phyloP scores from a whole-genome alignment of 23 tunicate genomes.

The Clavelina lepadiformis region DNA sequence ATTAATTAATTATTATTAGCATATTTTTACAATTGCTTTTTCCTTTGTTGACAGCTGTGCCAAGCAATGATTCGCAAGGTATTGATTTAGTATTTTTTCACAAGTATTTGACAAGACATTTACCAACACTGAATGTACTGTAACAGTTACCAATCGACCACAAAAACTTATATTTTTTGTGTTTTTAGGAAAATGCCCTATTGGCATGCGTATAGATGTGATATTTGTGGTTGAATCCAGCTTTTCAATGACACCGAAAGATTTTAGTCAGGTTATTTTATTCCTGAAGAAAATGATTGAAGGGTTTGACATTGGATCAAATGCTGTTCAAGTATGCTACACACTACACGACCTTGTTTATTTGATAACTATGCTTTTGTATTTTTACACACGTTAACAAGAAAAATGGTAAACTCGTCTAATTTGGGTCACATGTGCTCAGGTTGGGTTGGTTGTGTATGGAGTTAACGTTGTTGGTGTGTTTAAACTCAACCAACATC shows the following conservation, averaged over 20 bases:
- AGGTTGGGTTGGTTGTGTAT: too few species aligned
- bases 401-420: not conserved
- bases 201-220: slow-evolving; percentile 27
- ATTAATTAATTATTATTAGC: too few species aligned
- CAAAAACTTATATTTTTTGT: not conserved
- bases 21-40: too few species aligned
- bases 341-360: too few species aligned
- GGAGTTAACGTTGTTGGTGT: not conserved
- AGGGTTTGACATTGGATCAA: slow-evolving; percentile 26
- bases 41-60: too few species aligned
- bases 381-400: not conserved
- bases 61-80: too few species aligned
- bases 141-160: too few species aligned
- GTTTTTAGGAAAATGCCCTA: slow-evolving; percentile 29
- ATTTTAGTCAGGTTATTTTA: slow-evolving; percentile 2
- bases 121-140: too few species aligned
- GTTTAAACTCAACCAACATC: slow-evolving; percentile 5
- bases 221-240: slow-evolving; percentile 37
- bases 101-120: too few species aligned
- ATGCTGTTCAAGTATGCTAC: slow-evolving; percentile 35
- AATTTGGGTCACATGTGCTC: too few species aligned
- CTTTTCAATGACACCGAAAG: slow-evolving; percentile 23
- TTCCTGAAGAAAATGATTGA: slow-evolving; percentile 14
- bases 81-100: too few species aligned
- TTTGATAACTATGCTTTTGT: too few species aligned